Conservation (phyloP, 2,113 vertebrate species). For the Odontesthes bonariensis region DNA sequence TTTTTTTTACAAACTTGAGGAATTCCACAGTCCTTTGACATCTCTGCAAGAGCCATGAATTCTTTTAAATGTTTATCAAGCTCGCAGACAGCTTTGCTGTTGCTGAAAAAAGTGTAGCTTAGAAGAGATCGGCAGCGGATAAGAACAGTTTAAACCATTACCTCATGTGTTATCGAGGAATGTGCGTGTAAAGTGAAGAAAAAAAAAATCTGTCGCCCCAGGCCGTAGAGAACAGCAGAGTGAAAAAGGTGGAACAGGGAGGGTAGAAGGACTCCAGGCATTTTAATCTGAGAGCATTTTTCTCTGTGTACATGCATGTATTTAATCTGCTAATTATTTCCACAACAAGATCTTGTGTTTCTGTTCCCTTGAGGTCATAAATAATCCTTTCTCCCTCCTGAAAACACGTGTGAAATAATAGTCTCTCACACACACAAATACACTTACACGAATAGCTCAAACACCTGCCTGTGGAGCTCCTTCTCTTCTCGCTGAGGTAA, state of each 20-base stretch:
- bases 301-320: neutral
- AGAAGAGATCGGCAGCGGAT: conserved; percentile 12
- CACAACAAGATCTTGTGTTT: neutral
- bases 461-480: conserved; percentile 64
- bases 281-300: conserved; percentile 21
- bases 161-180: conserved; percentile 72
- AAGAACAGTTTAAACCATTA: conserved; percentile 60
- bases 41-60: neutral
- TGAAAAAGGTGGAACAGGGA: conserved; percentile 14
- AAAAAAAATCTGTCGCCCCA: conserved; percentile 49
- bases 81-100: neutral
- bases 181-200: conserved; percentile 58
- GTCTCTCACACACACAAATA: neutral
- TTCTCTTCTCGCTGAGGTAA: conserved; percentile 65
- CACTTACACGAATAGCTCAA: conserved; percentile 25
- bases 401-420: conserved; percentile 7
- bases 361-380: neutral
- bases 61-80: neutral
- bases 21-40: conserved; percentile 45
- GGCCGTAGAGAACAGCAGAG: conserved; percentile 40
- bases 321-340: conserved; percentile 10
- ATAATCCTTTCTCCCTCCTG: neutral
- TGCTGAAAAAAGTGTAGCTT: neutral
- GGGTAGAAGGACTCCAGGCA: neutral
- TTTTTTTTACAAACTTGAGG: conserved; percentile 53